Percentiles rank a stretch among this genome's conserved stretches.
Conservation (phyloP, 2,797 vertebrate genomes). For the Carcharodon carcharias region DNA sequence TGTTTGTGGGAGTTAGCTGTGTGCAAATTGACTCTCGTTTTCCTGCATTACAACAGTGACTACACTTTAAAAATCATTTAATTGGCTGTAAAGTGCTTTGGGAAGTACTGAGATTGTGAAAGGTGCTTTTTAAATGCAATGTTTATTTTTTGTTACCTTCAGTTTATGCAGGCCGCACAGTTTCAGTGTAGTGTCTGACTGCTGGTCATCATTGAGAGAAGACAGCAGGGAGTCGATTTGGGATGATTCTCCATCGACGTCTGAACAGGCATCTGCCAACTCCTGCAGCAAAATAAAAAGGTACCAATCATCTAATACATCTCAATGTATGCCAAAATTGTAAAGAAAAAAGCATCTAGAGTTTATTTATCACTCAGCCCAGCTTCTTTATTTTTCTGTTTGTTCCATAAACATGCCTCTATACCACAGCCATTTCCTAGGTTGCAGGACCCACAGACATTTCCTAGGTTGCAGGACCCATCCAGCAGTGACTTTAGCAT, state of each 20-base stretch:
- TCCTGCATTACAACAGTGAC: neutral
- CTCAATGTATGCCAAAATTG: neutral
- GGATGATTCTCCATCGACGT: conserved; percentile 49
- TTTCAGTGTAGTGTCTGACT: conserved; percentile 59
- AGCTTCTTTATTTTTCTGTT: neutral
- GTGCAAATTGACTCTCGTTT: neutral
- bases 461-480: neutral
- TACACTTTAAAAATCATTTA: neutral
- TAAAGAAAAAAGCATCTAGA: neutral
- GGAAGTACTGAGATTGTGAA: neutral
- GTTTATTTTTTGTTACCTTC: conserved; percentile 55
- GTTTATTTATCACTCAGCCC: too few species aligned
- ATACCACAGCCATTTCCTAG: neutral
- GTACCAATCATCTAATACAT: neutral
- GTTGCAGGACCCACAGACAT: too few species aligned
- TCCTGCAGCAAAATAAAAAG: conserved; percentile 49
- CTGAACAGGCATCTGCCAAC: conserved; percentile 52
- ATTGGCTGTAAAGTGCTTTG: neutral
- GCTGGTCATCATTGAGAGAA: conserved; percentile 47
- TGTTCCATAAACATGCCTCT: neutral
- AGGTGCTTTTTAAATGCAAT: too few species aligned
- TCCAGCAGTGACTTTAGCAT: too few species aligned
- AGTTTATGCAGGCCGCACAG: conserved; percentile 72
- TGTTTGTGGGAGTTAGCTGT: neutral
- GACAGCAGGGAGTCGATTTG: conserved; percentile 62